Evolutionary conservation across 2,113 vertebrate genomes (phyloP).

Genomic region (Bubo scandiacus): DNA sequence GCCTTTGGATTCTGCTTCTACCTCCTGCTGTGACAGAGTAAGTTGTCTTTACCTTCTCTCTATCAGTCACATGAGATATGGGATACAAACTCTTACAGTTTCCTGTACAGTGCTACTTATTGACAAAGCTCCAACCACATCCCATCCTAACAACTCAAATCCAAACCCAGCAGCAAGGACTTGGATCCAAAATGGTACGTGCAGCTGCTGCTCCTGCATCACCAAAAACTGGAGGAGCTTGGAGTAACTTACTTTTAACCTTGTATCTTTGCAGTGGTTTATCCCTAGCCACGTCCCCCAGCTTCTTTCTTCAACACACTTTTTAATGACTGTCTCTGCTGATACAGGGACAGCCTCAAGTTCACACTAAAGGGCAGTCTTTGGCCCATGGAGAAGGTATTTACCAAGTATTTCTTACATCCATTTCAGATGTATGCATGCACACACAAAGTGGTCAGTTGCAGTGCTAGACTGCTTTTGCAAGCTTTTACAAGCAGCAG

Average conservation of each 20-base stretch:
- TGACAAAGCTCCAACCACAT: not conserved
- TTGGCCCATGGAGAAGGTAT: not conserved
- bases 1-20: not conserved
- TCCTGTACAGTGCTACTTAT: not conserved
- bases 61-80: not conserved
- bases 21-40: not conserved
- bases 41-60: not conserved
- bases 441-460: not conserved
- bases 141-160: not conserved
- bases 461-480: not conserved
- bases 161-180: not conserved
- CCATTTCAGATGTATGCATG: accelerated
- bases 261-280: not conserved
- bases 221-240: not conserved
- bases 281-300: not conserved
- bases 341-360: not conserved
- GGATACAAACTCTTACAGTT: not conserved
- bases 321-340: not conserved
- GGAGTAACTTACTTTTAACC: not conserved
- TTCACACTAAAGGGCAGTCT: not conserved
- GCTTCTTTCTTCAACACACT: not conserved
- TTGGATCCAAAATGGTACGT: not conserved
- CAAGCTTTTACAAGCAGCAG: not conserved
- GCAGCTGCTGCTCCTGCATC: not conserved
- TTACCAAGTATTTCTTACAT: not conserved